phyloP scores from a whole-genome alignment of 2,113 vertebrate genomes.

The Bos indicus region DNA sequence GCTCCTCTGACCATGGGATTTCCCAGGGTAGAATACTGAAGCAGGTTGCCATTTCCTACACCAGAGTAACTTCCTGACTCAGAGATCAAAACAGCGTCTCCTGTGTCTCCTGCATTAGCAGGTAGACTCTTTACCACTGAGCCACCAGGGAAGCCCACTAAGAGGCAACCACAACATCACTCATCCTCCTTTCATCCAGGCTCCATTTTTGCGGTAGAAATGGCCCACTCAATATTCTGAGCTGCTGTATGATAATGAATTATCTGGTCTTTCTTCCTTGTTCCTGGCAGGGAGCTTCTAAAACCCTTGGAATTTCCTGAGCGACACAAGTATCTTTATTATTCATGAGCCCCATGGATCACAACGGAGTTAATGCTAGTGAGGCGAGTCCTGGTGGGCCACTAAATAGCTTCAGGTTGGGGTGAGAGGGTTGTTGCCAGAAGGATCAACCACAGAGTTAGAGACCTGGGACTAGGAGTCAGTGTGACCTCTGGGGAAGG shows the following conservation, averaged over 20 bases:
- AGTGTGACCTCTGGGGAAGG: not conserved
- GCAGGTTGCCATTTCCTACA: not conserved
- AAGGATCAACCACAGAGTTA: not conserved
- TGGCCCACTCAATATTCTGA: not conserved
- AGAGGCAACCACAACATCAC: not conserved
- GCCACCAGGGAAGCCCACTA: not conserved
- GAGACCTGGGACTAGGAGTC: not conserved
- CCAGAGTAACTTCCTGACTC: not conserved
- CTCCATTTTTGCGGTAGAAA: not conserved
- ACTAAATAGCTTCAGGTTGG: not conserved
- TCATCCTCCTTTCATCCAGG: not conserved
- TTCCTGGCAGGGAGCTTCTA: not conserved
- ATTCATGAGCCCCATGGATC: not conserved
- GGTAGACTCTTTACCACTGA: not conserved
- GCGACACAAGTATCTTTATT: not conserved
- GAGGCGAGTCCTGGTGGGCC: not conserved
- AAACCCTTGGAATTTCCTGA: not conserved
- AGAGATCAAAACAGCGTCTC: not conserved
- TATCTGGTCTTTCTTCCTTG: not conserved
- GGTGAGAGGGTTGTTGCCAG: not conserved
- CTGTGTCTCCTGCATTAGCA: not conserved
- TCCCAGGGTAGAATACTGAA: not conserved
- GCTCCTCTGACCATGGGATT: not conserved
- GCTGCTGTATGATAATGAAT: not conserved
- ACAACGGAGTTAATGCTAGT: not conserved